These are phyloP conservation scores for Tolmerus cingulatus DNA, from an alignment of 2,888 invertebrate genomes.

Conservation along the genomic window DNA sequence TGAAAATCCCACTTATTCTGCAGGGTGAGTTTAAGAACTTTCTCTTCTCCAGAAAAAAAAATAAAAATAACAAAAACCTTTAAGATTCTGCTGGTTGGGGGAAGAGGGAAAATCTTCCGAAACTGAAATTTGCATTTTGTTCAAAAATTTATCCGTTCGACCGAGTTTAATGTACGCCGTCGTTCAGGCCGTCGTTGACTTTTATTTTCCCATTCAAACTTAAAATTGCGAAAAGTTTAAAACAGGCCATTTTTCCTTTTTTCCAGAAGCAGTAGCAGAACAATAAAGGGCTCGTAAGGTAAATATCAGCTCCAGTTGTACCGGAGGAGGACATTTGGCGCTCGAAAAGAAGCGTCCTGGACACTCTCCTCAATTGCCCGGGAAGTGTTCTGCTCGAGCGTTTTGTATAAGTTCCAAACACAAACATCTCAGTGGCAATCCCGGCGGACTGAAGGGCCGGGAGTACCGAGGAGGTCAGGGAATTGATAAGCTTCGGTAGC, in stretches of 20 bases:
- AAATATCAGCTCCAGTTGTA: neutral
- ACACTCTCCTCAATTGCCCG: neutral
- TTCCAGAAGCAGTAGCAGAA: neutral
- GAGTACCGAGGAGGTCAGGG: neutral
- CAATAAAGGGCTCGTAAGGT: neutral
- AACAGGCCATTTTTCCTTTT: neutral
- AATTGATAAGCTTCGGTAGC: neutral
- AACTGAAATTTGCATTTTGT: neutral
- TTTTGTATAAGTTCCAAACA: neutral
- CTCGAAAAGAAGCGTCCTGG: neutral
- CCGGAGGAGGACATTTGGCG: neutral
- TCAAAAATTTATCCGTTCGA: neutral
- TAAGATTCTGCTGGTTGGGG: neutral
- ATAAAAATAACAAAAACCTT: neutral
- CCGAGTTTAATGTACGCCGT: neutral
- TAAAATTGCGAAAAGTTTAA: neutral
- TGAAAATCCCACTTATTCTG: neutral
- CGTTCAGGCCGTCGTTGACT: neutral
- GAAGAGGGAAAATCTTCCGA: neutral
- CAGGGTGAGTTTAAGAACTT: neutral
- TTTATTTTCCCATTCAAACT: neutral
- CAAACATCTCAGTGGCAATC: neutral
- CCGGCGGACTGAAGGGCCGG: neutral
- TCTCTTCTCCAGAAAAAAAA: neutral
- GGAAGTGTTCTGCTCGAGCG: neutral